Evolutionary conservation across 2,797 vertebrate genomes (phyloP).

Genomic region (Neolamprologus multifasciatus): DNA sequence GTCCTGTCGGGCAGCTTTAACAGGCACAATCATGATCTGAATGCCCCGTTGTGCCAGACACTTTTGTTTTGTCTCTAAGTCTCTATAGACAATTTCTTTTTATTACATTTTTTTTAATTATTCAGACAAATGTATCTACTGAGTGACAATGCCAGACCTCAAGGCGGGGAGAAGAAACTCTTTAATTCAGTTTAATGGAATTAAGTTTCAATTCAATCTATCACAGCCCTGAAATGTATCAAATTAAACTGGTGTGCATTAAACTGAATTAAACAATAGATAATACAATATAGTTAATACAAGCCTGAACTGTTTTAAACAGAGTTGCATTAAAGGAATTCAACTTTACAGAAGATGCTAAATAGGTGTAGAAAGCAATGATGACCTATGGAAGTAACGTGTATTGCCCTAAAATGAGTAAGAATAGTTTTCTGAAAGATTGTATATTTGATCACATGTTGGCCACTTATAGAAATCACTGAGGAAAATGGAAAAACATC

Average conservation of each 20-base stretch:
- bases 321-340: background rate
- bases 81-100: background rate
- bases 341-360: background rate
- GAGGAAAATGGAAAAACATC: background rate
- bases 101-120: accelerated
- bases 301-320: background rate
- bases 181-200: background rate
- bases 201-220: background rate
- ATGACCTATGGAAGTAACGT: background rate
- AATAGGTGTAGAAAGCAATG: background rate
- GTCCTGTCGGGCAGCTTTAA: accelerated
- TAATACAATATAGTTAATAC: background rate
- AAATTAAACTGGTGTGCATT: background rate
- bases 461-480: background rate
- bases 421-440: background rate
- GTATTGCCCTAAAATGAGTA: background rate
- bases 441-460: background rate
- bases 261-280: background rate
- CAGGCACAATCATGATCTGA: background rate
- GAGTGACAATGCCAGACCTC: background rate
- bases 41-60: background rate
- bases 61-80: background rate
- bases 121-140: background rate
- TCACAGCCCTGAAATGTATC: background rate
- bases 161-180: background rate